A percentile compares a stretch with the other conserved stretches of the same genome.
Evolutionary conservation across 2,113 vertebrate genomes (phyloP).

Genomic region (Podiceps cristatus): DNA sequence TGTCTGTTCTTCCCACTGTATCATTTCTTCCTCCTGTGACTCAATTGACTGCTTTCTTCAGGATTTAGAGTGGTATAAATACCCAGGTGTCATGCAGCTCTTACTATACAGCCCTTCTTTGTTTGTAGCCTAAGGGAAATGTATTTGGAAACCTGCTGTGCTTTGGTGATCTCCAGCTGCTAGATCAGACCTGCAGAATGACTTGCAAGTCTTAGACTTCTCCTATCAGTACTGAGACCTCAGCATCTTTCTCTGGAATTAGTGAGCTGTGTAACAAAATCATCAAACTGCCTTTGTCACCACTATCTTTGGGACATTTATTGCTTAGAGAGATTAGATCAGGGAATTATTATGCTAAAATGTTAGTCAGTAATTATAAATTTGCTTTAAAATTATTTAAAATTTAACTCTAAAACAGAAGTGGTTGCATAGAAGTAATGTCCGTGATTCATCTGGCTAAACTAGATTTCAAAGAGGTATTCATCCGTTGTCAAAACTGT

Average conservation of each 20-base stretch:
- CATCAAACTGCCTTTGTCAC: not conserved
- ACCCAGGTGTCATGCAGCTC: not conserved
- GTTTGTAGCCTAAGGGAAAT: not conserved
- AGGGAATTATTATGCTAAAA: not conserved
- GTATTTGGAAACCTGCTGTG: not conserved
- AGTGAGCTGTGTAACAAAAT: not conserved
- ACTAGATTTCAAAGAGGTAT: not conserved
- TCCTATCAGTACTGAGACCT: not conserved
- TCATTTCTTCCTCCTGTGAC: not conserved
- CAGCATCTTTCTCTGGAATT: not conserved
- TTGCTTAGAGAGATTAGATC: not conserved
- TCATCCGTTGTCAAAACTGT: not conserved
- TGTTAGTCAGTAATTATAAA: not conserved
- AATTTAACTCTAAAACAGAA: not conserved
- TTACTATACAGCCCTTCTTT: not conserved
- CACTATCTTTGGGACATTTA: not conserved
- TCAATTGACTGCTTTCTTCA: not conserved
- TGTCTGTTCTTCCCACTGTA: not conserved
- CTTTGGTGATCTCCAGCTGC: not conserved
- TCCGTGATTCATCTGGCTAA: not conserved
- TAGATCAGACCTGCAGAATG: not conserved
- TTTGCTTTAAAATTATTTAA: not conserved
- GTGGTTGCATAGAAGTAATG: not conserved
- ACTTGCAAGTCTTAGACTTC: not conserved
- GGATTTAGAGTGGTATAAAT: not conserved